phyloP scores from a whole-genome alignment of 2,113 vertebrate species.

The Aleadryas rufinucha region DNA sequence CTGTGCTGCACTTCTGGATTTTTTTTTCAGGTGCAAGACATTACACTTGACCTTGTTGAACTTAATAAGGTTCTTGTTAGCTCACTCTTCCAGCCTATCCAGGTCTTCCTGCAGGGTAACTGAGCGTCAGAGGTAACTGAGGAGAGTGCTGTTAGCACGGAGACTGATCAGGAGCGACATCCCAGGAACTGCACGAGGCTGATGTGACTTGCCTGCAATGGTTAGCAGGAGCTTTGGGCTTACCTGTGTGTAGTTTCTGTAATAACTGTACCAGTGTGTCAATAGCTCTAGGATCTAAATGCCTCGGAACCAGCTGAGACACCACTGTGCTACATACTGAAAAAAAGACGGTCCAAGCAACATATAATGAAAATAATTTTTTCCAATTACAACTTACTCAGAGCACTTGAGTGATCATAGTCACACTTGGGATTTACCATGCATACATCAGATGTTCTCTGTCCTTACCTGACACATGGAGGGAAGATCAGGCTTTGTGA shows the following conservation, averaged over 20 bases:
- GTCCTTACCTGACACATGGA: neutral
- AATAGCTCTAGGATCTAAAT: neutral
- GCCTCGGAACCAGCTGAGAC: neutral
- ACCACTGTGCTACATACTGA: neutral
- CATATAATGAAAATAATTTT: neutral
- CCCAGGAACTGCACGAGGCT: neutral
- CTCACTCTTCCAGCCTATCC: neutral
- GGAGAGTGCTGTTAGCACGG: neutral
- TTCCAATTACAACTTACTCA: neutral
- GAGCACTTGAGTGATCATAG: neutral
- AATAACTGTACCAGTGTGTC: neutral
- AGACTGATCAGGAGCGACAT: neutral
- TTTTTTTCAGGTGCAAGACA: neutral
- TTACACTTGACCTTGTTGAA: neutral
- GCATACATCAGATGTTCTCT: accelerated
- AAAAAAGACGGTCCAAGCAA: neutral
- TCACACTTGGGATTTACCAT: neutral
- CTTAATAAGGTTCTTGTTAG: neutral
- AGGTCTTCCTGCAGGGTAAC: neutral
- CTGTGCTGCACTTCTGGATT: neutral
- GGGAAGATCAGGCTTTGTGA: neutral
- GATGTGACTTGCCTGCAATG: neutral
- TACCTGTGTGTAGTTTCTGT: neutral
- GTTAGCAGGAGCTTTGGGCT: neutral
- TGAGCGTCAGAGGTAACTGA: neutral